Evolutionary conservation across 2,797 vertebrate genomes (phyloP), one percentile per base, ranked within the genome.

Genomic region (Chromobotia macracanthus): DNA sequence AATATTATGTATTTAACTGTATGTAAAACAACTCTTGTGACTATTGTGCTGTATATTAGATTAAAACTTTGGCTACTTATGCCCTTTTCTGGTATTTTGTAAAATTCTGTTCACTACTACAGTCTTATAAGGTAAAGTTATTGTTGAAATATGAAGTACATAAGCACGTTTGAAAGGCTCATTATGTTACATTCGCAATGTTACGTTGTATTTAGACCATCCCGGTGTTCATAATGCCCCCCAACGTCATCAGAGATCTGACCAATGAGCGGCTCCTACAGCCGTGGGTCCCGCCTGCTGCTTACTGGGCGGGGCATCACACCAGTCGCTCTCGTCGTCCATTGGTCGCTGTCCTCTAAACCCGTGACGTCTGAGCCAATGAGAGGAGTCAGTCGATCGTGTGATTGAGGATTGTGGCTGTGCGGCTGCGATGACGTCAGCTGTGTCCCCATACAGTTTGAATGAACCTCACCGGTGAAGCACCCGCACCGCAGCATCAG

Each of bases 221-320:
- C 18, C 46, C 60, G n/a, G 25, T 21, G 46, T 53, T 75, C 2
- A 3, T 38, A 50, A 23, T 4, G 7, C 12, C 21, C 5, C 1
- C 12, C 5, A 3, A 70, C 41, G 65, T 77, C 75, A 63, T 50
- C 41, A 2, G 9, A 4, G 7, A 18, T 18, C 41, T 2, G 44
- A 71, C 93, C 90, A 94, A 92, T 93, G 84, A 6, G 19, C n/a
- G n/a, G n/a, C n/a, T n/a, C n/a, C n/a, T n/a, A n/a, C n/a, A n/a
- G n/a, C 3, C 21, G 21, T 79, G 71, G 84, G 70, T 41, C 6
- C 12, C 0, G 5, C 61, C 16, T 48, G 31, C 50, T 46, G 19
- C 11, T 1, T 3, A 56, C 25, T 31, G 77, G 93, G 92, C 93
- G 92, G 93, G 83, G 38, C 90, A 87, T 94, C 93, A 92, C 92